Evolutionary conservation across 2,888 invertebrate species (phyloP).

Genomic region (Plebejus melissa): DNA sequence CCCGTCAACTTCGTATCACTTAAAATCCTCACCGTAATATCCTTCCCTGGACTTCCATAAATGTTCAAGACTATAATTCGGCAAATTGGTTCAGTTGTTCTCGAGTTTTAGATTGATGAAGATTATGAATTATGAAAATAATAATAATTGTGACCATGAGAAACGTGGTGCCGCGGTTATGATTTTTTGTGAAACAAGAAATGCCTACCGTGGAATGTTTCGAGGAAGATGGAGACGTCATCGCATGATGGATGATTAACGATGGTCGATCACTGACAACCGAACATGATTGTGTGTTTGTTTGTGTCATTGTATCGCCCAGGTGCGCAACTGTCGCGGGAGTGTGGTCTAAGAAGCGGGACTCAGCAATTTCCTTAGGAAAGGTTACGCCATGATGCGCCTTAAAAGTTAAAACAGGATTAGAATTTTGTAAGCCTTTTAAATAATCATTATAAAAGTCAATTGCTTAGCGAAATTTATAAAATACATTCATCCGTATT

Average conservation of each 20-base stretch:
- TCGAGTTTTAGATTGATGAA: too few relatives aligned
- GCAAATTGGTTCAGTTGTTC: too few relatives aligned
- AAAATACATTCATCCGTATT: not conserved
- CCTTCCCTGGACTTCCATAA: too few relatives aligned
- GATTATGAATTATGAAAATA: not conserved
- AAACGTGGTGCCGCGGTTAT: not conserved
- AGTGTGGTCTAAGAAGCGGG: slow-evolving; percentile 33
- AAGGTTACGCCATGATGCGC: not conserved
- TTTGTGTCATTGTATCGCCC: slow-evolving; percentile 48
- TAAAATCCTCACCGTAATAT: too few relatives aligned
- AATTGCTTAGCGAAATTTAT: not conserved
- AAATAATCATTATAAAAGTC: not conserved
- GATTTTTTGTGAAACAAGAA: slow-evolving; percentile 26
- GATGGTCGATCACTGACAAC: slow-evolving; percentile 52
- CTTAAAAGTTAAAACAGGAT: not conserved
- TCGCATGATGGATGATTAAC: slow-evolving; percentile 43
- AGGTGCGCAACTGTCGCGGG: slow-evolving; percentile 42
- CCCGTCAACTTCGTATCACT: too few relatives aligned
- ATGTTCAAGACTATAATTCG: too few relatives aligned
- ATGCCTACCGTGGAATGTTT: slow-evolving; percentile 24
- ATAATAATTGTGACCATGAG: not conserved
- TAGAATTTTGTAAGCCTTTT: not conserved
- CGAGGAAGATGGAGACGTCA: slow-evolving; percentile 28
- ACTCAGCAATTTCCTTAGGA: slow-evolving; percentile 26
- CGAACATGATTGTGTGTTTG: slow-evolving; percentile 55